These are phyloP conservation scores for Plebejus argus DNA, from an alignment of 2,888 invertebrate genomes.

Conservation along the genomic window DNA sequence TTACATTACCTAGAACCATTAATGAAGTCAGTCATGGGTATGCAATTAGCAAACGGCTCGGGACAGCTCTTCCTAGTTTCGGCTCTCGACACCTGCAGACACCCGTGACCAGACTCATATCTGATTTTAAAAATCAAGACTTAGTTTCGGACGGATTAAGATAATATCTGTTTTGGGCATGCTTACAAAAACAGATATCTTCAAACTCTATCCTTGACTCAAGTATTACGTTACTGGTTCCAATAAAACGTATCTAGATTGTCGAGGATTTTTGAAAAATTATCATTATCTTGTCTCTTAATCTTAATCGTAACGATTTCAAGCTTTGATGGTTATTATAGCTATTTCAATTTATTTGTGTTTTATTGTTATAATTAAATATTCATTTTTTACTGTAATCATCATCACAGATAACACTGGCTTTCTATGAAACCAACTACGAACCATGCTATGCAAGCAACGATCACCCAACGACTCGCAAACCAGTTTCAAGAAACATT, in stretches of 20 bases:
- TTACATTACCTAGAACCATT: background rate
- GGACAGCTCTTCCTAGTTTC: conserved; percentile 11
- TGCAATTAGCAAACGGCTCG: conserved; percentile 6
- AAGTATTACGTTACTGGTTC: conserved; percentile 3
- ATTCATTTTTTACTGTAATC: background rate
- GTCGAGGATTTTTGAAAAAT: background rate
- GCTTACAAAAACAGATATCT: background rate
- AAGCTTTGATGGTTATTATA: background rate
- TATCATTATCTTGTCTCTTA: background rate
- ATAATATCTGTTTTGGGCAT: conserved; percentile 12
- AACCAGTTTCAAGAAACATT: conserved; percentile 18
- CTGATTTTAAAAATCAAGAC: conserved; percentile 23
- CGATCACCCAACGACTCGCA: background rate
- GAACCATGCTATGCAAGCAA: background rate
- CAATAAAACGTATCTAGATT: background rate
- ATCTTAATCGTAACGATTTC: background rate
- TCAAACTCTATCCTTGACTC: background rate
- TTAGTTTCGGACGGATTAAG: conserved; percentile 6
- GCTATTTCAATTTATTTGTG: background rate
- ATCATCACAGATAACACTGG: background rate
- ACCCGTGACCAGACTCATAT: background rate
- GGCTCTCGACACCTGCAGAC: conserved; percentile 13
- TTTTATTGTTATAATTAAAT: background rate
- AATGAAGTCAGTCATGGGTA: conserved; percentile 21
- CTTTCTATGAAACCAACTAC: background rate